Conservation (phyloP, 2,113 vertebrate species). For the Macroglossus sobrinus region DNA sequence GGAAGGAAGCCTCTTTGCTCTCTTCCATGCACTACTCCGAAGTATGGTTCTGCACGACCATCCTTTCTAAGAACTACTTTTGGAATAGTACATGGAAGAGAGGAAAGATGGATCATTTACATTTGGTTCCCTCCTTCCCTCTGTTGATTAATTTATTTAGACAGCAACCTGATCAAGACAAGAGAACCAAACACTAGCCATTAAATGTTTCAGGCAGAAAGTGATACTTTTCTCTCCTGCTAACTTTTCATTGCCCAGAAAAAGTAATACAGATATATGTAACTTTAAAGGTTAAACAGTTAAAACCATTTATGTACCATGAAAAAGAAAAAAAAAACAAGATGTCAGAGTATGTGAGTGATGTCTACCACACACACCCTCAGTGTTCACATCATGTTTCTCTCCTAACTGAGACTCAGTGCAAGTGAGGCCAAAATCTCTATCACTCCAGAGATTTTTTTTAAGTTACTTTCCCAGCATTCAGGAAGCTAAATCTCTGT, state of each 20-base stretch:
- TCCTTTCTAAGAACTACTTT: not conserved
- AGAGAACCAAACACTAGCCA: not conserved
- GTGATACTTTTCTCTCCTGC: not conserved
- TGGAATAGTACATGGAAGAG: not conserved
- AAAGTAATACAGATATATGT: not conserved
- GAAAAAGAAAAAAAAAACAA: not conserved
- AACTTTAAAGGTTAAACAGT: not conserved
- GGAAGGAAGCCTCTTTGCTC: not conserved
- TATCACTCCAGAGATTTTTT: not conserved
- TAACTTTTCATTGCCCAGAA: not conserved
- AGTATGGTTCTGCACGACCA: rapidly evolving
- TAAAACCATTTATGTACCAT: not conserved
- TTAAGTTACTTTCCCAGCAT: not conserved
- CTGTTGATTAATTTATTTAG: not conserved
- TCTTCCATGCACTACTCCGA: not conserved
- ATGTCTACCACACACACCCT: not conserved
- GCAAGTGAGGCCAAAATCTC: not conserved
- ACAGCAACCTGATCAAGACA: not conserved
- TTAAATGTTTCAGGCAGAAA: not conserved
- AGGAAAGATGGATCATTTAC: not conserved
- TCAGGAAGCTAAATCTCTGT: not conserved
- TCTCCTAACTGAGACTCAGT: not conserved
- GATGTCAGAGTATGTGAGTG: not conserved
- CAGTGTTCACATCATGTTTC: not conserved
- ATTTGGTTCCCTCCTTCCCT: not conserved